Evolutionary conservation across 2,888 invertebrate species (phyloP), one percentile per base, ranked within the genome.

Genomic region (Lottia scabra): DNA sequence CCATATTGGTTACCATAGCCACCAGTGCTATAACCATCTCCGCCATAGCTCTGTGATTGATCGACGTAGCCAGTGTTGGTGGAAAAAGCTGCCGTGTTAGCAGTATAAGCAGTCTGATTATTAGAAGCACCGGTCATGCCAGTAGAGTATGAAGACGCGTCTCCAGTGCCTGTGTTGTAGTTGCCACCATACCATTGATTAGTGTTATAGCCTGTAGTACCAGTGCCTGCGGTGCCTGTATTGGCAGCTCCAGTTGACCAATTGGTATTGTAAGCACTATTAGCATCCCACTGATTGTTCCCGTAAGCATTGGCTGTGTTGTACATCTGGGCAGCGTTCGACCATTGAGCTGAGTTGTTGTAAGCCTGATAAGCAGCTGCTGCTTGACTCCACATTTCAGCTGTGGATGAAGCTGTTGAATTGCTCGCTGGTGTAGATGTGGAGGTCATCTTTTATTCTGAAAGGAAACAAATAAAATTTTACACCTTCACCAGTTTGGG

Each of bases 321-420:
- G 56, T 56, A 56, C 56, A 56, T 56, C 56, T 56, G 56, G 19
- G 56, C 56, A 23, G 56, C 56, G 23, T 56, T 56, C 10, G 56
- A 56, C 56, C 56, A 56, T 10, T 56, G 19, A 38, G 38, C 38
- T 38, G 38, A 38, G 23, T 56, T 56, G 19, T 56, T 56, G 23
- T 56, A 56, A 23, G 56, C 56, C 23, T 56, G 56, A 13, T 56
- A 56, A 23, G 56, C 56, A 19, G 56, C 56, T 12, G 56, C 56
- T 56, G 56, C 56, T 19, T 56, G 56, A 23, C 56, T 56, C 56
- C 56, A 56, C 56, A 56, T 56, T 23, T 56, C 56, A 23, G 56
- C 56, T 56, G 56, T 56, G 4, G 56, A 56, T 2, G 56, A 56
- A 56, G 56, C 56, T 23, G 56, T 23, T n/a, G n/a, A n/a, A 56